phyloP scores from a whole-genome alignment of 2,797 vertebrate genomes.

The Phalanger gymnotis region DNA sequence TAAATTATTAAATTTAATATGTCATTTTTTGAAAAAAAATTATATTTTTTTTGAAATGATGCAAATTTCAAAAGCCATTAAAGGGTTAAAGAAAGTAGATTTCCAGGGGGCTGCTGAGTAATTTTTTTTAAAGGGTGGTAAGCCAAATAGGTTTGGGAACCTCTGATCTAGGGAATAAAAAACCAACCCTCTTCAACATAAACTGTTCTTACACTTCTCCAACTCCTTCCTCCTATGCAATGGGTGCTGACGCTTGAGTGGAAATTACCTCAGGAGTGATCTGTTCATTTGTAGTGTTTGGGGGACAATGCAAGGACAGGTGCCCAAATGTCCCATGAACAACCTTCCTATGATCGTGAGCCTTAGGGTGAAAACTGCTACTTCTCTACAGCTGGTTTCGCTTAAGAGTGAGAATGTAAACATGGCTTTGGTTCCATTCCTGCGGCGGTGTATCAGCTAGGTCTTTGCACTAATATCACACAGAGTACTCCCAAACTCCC shows the following conservation, averaged over 20 bases:
- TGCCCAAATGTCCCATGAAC: background rate
- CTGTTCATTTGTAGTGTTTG: background rate
- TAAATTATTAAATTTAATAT: too few species aligned
- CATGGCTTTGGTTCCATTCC: background rate
- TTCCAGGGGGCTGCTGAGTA: too few species aligned
- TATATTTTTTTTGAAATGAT: too few species aligned
- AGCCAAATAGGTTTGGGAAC: too few species aligned
- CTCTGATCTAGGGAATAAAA: background rate
- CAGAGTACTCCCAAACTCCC: background rate
- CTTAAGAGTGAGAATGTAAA: background rate
- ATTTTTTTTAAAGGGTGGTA: too few species aligned
- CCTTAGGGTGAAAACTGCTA: background rate
- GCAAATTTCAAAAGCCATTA: too few species aligned
- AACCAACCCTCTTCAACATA: background rate
- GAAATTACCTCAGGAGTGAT: background rate
- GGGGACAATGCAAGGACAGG: background rate
- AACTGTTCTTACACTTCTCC: background rate
- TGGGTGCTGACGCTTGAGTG: background rate
- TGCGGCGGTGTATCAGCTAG: background rate
- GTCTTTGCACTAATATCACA: background rate
- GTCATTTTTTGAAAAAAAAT: too few species aligned
- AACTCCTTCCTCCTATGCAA: background rate
- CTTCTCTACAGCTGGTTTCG: background rate
- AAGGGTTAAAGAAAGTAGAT: too few species aligned
- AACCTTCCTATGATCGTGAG: too few species aligned